Evolutionary conservation across 2,888 invertebrate species (phyloP).

Genomic region (Malthinus flaveolus): DNA sequence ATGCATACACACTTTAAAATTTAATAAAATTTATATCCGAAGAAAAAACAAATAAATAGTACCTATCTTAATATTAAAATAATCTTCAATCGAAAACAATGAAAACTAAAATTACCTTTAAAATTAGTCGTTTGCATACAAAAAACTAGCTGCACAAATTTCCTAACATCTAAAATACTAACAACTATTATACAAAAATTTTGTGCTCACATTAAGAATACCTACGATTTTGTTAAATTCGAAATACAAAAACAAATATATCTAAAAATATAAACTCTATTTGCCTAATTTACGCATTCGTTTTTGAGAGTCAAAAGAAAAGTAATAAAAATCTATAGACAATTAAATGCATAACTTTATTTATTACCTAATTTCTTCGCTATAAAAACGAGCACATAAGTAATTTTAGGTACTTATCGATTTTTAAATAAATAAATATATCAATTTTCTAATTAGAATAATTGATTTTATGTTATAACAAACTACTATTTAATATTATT

Average conservation of each 20-base stretch:
- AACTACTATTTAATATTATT: neutral
- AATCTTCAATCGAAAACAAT: too few species aligned
- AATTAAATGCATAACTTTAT: slow-evolving; percentile 6
- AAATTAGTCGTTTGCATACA: neutral
- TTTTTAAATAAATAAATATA: slow-evolving; percentile 2
- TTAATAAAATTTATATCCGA: too few species aligned
- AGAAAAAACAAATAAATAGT: neutral
- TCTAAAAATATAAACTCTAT: slow-evolving; percentile 7
- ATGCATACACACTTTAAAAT: slow-evolving; percentile 13
- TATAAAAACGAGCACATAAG: neutral
- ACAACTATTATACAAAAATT: slow-evolving; percentile 6
- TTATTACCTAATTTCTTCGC: neutral
- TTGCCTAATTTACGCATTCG: slow-evolving; percentile 5
- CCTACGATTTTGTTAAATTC: neutral
- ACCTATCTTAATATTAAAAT: neutral
- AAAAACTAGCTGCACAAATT: neutral
- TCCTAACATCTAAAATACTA: slow-evolving; percentile 1
- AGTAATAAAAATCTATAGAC: neutral
- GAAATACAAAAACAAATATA: slow-evolving; percentile 6
- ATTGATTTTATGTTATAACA: neutral
- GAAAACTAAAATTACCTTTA: neutral
- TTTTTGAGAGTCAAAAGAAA: neutral
- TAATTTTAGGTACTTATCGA: neutral
- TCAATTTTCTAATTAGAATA: neutral
- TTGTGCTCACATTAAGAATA: slow-evolving; percentile 6